phyloP scores from a whole-genome alignment of 37 sponge, comb jelly and placozoan genomes.

The Mnemiopsis leidyi region DNA sequence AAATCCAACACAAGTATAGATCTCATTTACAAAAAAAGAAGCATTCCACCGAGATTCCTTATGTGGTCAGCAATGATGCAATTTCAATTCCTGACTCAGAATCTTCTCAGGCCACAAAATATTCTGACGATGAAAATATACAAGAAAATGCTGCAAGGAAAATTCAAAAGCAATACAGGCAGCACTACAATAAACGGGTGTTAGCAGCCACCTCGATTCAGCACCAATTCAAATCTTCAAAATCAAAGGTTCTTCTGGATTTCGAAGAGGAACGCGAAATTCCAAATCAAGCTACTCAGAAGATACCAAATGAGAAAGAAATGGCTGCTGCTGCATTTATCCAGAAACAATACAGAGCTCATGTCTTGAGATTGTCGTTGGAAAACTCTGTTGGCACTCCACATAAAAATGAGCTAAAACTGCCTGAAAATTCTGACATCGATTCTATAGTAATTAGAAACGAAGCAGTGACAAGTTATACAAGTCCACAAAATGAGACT shows the following conservation, averaged over 20 bases:
- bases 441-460: no score
- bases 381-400: no score
- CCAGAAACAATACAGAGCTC: background rate
- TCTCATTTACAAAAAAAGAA: background rate
- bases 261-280: no score
- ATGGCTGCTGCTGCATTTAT: background rate
- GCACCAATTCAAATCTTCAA: background rate
- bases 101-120: background rate
- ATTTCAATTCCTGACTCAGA: background rate
- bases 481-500: no score
- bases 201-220: constrained; percentile 5
- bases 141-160: constrained; percentile 18
- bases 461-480: no score
- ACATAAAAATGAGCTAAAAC: no score
- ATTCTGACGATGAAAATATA: background rate
- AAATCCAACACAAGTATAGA: background rate
- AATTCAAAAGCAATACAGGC: constrained; percentile 4
- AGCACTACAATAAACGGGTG: background rate
- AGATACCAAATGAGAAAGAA: no score
- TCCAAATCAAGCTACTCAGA: no score
- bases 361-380: no score
- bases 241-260: no score
- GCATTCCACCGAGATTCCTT: background rate
- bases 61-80: background rate
- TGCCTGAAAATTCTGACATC: no score